A percentile compares a stretch with the other conserved stretches of the same genome.
Evolutionary conservation across 2,888 invertebrate genomes (phyloP).

Genomic region (Apotomis betuletana): DNA sequence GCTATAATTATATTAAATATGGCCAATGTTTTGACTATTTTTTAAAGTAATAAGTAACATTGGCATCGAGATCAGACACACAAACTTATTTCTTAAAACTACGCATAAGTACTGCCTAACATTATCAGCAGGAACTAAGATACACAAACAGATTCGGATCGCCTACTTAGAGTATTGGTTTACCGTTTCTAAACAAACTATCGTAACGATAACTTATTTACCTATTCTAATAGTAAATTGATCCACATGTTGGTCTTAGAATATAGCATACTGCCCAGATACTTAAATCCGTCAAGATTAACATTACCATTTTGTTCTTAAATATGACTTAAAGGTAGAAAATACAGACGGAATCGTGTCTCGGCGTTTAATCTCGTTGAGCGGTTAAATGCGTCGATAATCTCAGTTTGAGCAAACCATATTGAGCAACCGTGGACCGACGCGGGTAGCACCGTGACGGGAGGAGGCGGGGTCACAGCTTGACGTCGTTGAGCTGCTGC

Average conservation of each 20-base stretch:
- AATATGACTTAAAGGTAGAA: slow-evolving; percentile 24
- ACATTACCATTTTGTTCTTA: background rate
- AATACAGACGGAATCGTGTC: slow-evolving; percentile 10
- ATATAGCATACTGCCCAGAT: slow-evolving; percentile 5
- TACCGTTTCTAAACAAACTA: slow-evolving; percentile 7
- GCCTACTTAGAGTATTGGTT: slow-evolving; percentile 13
- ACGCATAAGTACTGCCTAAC: slow-evolving; percentile 18
- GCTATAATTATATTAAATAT: slow-evolving; percentile 25
- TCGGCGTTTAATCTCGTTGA: slow-evolving; percentile 15
- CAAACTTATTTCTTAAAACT: slow-evolving; percentile 31
- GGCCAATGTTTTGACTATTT: slow-evolving; percentile 26
- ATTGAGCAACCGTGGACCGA: slow-evolving; percentile 22
- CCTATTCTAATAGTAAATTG: background rate
- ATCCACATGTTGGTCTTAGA: slow-evolving; percentile 25
- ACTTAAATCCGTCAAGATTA: slow-evolving; percentile 6
- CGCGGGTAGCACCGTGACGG: slow-evolving; percentile 8
- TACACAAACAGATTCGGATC: slow-evolving; percentile 3
- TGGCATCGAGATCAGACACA: slow-evolving; percentile 36
- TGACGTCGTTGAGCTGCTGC: slow-evolving; percentile 16
- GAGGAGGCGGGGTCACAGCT: slow-evolving; percentile 32
- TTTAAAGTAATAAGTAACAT: slow-evolving; percentile 16
- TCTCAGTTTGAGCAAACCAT: slow-evolving; percentile 20
- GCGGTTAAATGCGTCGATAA: slow-evolving; percentile 25
- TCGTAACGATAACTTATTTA: slow-evolving; percentile 8
- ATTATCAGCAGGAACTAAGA: slow-evolving; percentile 23